Percentiles rank a stretch among this genome's conserved stretches.
phyloP scores from a whole-genome alignment of 2,797 vertebrate species.

The Cynopterus sphinx region DNA sequence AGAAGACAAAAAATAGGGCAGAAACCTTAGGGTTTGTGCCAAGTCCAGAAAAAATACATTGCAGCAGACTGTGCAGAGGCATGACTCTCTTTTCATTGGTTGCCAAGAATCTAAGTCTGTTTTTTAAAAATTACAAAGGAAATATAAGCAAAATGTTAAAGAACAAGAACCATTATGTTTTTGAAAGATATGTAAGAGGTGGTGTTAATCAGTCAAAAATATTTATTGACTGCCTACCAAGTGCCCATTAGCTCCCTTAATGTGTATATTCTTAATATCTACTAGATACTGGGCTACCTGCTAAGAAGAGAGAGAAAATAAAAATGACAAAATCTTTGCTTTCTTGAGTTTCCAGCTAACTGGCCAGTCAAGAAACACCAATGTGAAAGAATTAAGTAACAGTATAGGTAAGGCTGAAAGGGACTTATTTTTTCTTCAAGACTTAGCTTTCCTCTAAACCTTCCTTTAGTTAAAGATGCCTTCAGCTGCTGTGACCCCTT shows the following conservation, averaged over 20 bases:
- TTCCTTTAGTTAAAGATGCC: too few species aligned
- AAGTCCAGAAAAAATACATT: constrained; percentile 67
- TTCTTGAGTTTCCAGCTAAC: not conserved
- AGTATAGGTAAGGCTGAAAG: not conserved
- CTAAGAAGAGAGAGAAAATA: constrained; percentile 26
- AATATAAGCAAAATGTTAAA: constrained; percentile 51
- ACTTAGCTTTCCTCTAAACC: too few species aligned
- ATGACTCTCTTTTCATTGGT: constrained; percentile 56
- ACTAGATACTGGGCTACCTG: not conserved
- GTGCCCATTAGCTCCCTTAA: not conserved
- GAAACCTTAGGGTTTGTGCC: constrained; percentile 66
- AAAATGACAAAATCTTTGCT: not conserved
- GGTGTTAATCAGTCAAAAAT: not conserved
- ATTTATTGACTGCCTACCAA: constrained; percentile 17
- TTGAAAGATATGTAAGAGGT: constrained; percentile 20
- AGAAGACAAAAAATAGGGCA: constrained; percentile 66
- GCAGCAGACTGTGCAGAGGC: constrained; percentile 49
- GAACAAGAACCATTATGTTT: constrained; percentile 21
- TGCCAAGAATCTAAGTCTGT: constrained; percentile 60
- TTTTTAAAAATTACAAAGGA: constrained; percentile 52
- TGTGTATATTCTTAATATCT: not conserved
- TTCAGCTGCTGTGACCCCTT: too few species aligned
- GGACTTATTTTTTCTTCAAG: too few species aligned
- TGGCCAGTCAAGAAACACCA: not conserved
- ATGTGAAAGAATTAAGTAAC: not conserved